phyloP scores from a whole-genome alignment of 92 coral and sea anemone genomes.

The Bergia sp. region DNA sequence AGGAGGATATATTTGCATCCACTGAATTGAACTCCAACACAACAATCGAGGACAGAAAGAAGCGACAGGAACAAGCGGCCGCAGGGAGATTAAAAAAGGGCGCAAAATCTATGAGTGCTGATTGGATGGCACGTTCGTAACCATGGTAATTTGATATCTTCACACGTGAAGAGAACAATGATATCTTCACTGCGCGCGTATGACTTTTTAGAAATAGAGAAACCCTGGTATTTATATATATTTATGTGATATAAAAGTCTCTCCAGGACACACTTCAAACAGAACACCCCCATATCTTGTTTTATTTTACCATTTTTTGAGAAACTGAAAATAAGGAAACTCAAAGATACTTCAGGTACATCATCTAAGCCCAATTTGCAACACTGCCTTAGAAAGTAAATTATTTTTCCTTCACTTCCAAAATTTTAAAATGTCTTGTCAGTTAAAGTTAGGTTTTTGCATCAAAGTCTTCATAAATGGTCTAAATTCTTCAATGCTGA shows the following conservation, averaged over 20 bases:
- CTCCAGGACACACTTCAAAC: not conserved
- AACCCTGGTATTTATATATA: no score
- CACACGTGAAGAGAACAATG: no score
- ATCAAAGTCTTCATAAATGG: not conserved
- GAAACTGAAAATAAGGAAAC: not conserved
- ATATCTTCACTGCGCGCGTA: no score
- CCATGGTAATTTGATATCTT: no score
- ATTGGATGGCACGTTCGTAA: no score
- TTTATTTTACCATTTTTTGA: not conserved
- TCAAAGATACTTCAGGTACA: slow-evolving; percentile 4
- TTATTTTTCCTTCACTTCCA: not conserved
- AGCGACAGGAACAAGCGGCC: no score
- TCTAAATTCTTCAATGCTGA: not conserved
- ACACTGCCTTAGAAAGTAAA: not conserved
- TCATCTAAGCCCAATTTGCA: not conserved
- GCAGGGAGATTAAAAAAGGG: no score
- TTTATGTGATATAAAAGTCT: not conserved
- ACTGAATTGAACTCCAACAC: no score
- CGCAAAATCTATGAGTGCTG: no score
- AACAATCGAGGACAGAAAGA: no score
- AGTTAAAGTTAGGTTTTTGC: not conserved
- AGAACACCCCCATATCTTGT: not conserved
- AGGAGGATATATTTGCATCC: no score
- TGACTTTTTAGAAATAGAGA: no score
- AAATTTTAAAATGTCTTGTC: not conserved